These are phyloP conservation scores for Drosophila arizonae DNA, from an alignment of 1,140 invertebrate genomes.

Conservation along the genomic window DNA sequence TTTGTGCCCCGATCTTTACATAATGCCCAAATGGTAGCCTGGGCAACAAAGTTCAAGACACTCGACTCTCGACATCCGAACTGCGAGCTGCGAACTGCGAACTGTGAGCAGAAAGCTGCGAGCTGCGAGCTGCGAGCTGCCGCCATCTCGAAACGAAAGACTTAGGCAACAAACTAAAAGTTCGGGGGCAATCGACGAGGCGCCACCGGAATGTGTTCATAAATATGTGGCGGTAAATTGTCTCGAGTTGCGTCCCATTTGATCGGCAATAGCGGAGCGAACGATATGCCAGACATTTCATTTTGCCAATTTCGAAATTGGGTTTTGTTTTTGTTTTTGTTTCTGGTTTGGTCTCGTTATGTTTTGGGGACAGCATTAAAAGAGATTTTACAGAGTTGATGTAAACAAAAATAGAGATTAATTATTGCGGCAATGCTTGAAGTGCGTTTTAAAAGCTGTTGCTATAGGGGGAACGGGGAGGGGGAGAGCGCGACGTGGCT, in stretches of 20 bases:
- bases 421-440: background rate
- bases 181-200: background rate
- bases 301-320: background rate
- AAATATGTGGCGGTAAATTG: constrained; percentile 45
- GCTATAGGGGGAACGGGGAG: background rate
- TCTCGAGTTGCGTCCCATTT: constrained; percentile 29
- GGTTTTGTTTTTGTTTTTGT: background rate
- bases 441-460: background rate
- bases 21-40: constrained; percentile 32
- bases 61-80: constrained; percentile 16
- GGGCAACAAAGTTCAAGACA: constrained; percentile 56
- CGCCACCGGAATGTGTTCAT: constrained; percentile 39
- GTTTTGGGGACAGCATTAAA: background rate
- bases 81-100: constrained; percentile 18
- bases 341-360: background rate
- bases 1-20: constrained; percentile 39
- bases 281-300: background rate
- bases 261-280: background rate
- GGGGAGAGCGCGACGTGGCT: background rate
- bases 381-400: too few species aligned
- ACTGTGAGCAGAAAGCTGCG: background rate
- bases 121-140: background rate
- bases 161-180: constrained; percentile 28
- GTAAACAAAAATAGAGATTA: too few species aligned
- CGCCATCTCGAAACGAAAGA: constrained; percentile 26